These are phyloP conservation scores for Dryococelus australis DNA, from an alignment of 2,888 invertebrate genomes.

Conservation along the genomic window DNA sequence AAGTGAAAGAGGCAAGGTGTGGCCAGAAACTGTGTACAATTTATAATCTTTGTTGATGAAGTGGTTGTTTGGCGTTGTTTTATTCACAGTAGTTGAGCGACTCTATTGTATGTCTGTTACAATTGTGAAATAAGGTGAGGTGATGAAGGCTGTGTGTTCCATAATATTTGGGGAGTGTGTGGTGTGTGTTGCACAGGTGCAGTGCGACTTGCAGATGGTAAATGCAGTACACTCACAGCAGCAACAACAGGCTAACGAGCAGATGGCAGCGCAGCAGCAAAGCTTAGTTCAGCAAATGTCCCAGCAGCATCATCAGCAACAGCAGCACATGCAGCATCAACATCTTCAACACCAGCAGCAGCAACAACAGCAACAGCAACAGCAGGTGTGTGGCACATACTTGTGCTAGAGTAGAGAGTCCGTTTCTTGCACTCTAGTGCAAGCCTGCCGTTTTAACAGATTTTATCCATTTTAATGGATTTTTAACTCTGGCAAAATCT, in stretches of 20 bases:
- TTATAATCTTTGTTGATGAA: no score
- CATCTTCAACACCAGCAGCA: slow-evolving; percentile 60
- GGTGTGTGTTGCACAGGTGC: slow-evolving; percentile 32
- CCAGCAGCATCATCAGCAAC: slow-evolving; percentile 54
- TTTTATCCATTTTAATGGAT: no score
- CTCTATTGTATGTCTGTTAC: no score
- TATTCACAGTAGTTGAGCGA: no score
- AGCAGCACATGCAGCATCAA: slow-evolving; percentile 58
- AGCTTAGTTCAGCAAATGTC: slow-evolving; percentile 36
- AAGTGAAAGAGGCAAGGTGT: no score
- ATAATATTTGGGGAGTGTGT: background rate
- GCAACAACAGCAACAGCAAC: slow-evolving; percentile 36
- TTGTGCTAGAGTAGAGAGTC: background rate
- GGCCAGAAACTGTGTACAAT: no score
- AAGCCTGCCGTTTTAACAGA: no score
- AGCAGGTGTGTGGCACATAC: slow-evolving; percentile 17
- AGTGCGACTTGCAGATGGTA: slow-evolving; percentile 43
- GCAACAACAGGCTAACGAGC: slow-evolving; percentile 54
- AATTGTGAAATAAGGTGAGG: no score
- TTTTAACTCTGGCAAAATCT: no score
- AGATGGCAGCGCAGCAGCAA: slow-evolving; percentile 49
- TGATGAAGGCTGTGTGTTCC: background rate
- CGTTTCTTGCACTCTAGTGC: background rate
- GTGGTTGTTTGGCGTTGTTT: no score
- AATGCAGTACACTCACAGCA: slow-evolving; percentile 50